Evolutionary conservation across 2,113 vertebrate species (phyloP).

Genomic region (Oncorhynchus mykiss): DNA sequence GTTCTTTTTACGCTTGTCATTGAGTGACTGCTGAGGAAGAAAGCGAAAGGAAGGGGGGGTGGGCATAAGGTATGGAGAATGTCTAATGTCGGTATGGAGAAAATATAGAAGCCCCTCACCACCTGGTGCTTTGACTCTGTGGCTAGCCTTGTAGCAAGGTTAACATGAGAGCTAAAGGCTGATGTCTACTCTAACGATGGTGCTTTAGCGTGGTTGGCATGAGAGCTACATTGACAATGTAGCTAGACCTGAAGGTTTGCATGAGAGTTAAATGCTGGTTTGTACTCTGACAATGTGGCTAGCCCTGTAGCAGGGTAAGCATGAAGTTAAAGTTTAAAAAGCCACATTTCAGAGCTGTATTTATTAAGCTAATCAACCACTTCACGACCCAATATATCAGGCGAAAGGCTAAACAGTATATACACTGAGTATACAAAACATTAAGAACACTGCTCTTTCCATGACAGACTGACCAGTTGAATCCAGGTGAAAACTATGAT

Average conservation of each 20-base stretch:
- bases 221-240: no score
- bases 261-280: no score
- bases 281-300: background rate
- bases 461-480: no score
- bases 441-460: no score
- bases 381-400: no score
- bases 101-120: slow-evolving; percentile 3
- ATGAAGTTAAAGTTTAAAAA: background rate
- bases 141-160: background rate
- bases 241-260: no score
- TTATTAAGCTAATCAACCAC: no score
- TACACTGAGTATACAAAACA: no score
- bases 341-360: no score
- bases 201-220: no score
- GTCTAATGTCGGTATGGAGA: background rate
- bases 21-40: slow-evolving; percentile 80
- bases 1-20: slow-evolving; percentile 87
- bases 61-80: slow-evolving; percentile 63
- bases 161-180: slow-evolving; percentile 51
- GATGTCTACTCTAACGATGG: background rate
- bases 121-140: background rate
- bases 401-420: no score
- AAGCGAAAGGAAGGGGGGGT: slow-evolving; percentile 78
- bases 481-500: no score
- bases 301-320: background rate